Conservation (phyloP, 2,888 invertebrate species). For the Rhodophaea formosa region DNA sequence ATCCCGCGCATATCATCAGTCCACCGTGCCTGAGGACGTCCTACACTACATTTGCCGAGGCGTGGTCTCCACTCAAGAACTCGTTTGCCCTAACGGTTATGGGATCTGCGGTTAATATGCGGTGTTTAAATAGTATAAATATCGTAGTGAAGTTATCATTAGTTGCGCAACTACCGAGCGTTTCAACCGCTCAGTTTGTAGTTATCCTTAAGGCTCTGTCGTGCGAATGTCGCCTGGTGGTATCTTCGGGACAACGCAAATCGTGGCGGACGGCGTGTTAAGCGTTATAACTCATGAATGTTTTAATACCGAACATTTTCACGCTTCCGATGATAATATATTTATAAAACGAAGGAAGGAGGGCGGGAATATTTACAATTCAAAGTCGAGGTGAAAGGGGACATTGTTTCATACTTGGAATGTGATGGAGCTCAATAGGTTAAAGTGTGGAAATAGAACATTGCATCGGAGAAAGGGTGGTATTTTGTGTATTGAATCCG, state of each 20-base stretch:
- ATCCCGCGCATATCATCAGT: too few species aligned
- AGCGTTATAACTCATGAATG: slow-evolving; percentile 32
- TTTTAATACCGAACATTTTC: slow-evolving; percentile 31
- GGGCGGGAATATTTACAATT: slow-evolving; percentile 19
- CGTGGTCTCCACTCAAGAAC: too few species aligned
- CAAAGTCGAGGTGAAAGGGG: slow-evolving; percentile 19
- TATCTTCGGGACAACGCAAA: slow-evolving; percentile 17
- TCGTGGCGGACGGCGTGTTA: slow-evolving; percentile 26
- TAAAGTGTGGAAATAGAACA: neutral
- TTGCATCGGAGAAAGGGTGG: neutral
- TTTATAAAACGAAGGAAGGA: slow-evolving; percentile 17
- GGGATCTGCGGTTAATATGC: too few species aligned
- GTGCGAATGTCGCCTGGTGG: slow-evolving; percentile 13
- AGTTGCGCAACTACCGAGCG: neutral
- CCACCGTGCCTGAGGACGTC: too few species aligned
- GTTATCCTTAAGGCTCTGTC: slow-evolving; percentile 3
- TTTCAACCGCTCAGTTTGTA: neutral
- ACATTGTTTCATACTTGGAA: slow-evolving; percentile 6
- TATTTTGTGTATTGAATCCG: too few species aligned
- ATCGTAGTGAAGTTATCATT: neutral
- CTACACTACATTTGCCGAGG: too few species aligned
- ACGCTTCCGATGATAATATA: slow-evolving; percentile 30
- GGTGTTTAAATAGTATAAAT: too few species aligned
- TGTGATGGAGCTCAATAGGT: slow-evolving; percentile 7
- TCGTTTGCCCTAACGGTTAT: too few species aligned